phyloP scores from a whole-genome alignment of 2,113 vertebrate species.

The Paraplagusia blochii region DNA sequence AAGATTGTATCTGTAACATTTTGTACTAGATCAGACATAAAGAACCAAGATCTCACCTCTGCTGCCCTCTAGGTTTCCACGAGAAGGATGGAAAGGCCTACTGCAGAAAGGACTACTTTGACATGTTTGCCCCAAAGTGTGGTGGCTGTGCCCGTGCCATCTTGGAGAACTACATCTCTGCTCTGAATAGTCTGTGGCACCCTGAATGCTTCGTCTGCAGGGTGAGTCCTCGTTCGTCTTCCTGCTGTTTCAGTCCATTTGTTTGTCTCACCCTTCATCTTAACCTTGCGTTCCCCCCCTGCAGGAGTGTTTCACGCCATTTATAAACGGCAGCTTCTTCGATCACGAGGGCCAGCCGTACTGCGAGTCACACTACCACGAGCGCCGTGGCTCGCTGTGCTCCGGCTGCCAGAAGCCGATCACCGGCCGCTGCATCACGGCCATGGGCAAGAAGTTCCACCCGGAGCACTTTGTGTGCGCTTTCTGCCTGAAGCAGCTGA shows the following conservation, averaged over 20 bases:
- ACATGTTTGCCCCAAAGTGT: conserved; percentile 97
- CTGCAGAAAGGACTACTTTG: conserved; percentile 95
- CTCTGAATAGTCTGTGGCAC: conserved; percentile 94
- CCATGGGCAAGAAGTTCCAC: conserved; percentile 98
- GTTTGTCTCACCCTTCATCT: background rate
- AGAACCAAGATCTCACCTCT: conserved; percentile 1
- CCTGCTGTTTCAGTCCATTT: background rate
- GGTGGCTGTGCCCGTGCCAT: conserved; percentile 91
- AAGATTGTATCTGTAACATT: too few relatives aligned
- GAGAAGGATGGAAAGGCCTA: conserved; percentile 95
- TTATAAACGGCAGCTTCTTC: conserved; percentile 96
- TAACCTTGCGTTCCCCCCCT: background rate
- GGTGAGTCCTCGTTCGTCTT: conserved; percentile 78
- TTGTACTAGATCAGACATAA: background rate
- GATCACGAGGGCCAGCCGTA: conserved; percentile 97
- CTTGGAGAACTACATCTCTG: conserved; percentile 96
- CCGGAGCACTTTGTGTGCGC: conserved; percentile 99
- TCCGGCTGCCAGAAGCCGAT: conserved; percentile 98
- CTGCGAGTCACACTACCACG: conserved; percentile 96
- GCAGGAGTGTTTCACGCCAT: conserved; percentile 96
- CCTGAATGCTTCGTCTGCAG: conserved; percentile 95
- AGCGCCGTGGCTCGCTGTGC: conserved; percentile 92
- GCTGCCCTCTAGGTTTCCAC: conserved; percentile 83
- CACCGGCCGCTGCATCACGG: conserved; percentile 97
- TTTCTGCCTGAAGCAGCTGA: conserved; percentile 99